A percentile compares a stretch with the other conserved stretches of the same genome.
These are phyloP conservation scores for Noctua comes DNA, from an alignment of 2,888 invertebrate genomes.

Conservation along the genomic window DNA sequence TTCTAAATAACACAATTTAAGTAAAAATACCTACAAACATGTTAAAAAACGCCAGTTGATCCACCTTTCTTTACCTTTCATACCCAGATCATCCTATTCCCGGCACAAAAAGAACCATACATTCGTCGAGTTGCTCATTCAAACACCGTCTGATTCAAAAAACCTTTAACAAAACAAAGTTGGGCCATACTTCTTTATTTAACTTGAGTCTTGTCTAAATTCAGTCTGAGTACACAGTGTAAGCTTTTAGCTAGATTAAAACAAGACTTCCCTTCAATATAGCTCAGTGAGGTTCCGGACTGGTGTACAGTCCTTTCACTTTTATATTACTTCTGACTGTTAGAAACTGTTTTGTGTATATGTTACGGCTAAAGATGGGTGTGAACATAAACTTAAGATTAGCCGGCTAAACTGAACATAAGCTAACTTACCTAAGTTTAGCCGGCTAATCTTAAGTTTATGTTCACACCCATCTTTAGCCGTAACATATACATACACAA, in stretches of 20 bases:
- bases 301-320: background rate
- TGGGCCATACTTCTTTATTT: constrained; percentile 47
- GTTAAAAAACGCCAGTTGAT: background rate
- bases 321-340: background rate
- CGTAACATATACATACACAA: background rate
- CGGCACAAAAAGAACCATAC: constrained; percentile 18
- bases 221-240: constrained; percentile 33
- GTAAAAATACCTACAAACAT: background rate
- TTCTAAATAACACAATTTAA: background rate
- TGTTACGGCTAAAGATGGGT: too few species aligned
- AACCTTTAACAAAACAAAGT: constrained; percentile 41
- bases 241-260: constrained; percentile 65
- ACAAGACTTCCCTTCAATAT: constrained; percentile 41
- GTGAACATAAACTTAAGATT: too few species aligned
- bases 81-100: constrained; percentile 32
- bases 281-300: constrained; percentile 20
- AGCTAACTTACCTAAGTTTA: too few species aligned
- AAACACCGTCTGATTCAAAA: constrained; percentile 33
- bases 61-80: background rate
- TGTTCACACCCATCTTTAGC: too few species aligned
- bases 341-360: too few species aligned
- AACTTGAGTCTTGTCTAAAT: constrained; percentile 59
- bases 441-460: too few species aligned
- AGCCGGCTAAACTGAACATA: too few species aligned
- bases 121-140: constrained; percentile 29